A percentile compares a stretch with the other conserved stretches of the same genome.
phyloP scores from a whole-genome alignment of 1,140 invertebrate genomes.

The Ganaspis sp. region DNA sequence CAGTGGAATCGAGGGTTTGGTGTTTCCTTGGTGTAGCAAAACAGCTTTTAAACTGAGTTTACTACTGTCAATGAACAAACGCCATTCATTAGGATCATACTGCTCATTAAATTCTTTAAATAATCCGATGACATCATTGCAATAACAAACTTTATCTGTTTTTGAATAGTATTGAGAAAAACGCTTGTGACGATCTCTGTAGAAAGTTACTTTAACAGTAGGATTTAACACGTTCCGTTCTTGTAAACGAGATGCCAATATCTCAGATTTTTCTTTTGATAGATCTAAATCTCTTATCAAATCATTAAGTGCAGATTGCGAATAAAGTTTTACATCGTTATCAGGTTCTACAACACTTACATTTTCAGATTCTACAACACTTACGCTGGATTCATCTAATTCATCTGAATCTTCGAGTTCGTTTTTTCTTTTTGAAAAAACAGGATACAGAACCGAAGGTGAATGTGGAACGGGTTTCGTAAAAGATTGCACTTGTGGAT shows the following conservation, averaged over 20 bases:
- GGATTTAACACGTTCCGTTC: too few species aligned
- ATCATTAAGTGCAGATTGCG: constrained; percentile 54
- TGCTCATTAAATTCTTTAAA: neutral
- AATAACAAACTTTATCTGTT: constrained; percentile 38
- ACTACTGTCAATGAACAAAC: constrained; percentile 57
- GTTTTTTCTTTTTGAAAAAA: too few species aligned
- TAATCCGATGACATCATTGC: constrained; percentile 39
- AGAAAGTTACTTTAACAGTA: constrained; percentile 30
- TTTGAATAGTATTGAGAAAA: constrained; percentile 39
- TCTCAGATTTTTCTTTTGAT: constrained; percentile 59
- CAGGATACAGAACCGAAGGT: too few species aligned
- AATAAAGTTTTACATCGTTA: neutral
- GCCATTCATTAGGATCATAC: constrained; percentile 44
- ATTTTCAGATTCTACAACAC: too few species aligned
- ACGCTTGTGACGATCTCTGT: constrained; percentile 36
- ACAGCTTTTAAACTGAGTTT: constrained; percentile 52
- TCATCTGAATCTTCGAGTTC: too few species aligned
- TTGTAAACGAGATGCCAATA: constrained; percentile 58
- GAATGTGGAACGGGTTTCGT: too few species aligned
- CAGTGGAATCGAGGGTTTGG: constrained; percentile 41
- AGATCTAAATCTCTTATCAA: constrained; percentile 63
- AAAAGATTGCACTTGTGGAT: too few species aligned
- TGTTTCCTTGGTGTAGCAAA: constrained; percentile 54
- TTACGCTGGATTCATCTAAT: too few species aligned
- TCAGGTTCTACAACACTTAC: too few species aligned